phyloP scores from a whole-genome alignment of 2,888 invertebrate species.

The Mechanitis messenoides region DNA sequence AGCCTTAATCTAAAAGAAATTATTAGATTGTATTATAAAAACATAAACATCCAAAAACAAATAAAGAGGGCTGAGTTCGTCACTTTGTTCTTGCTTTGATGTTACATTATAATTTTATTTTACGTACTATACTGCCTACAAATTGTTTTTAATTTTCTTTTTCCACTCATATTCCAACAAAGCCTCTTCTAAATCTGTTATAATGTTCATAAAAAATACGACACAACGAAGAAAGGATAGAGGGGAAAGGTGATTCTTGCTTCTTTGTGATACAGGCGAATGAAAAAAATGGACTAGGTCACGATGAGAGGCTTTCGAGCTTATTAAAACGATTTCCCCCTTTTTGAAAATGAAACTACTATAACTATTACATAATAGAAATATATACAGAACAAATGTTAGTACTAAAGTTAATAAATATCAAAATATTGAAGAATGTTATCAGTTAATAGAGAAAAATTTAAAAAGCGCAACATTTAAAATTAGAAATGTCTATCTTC shows the following conservation, averaged over 20 bases:
- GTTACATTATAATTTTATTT: slow-evolving; percentile 19
- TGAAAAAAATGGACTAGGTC: slow-evolving; percentile 60
- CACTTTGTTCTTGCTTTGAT: slow-evolving; percentile 18
- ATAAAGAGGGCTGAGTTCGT: slow-evolving; percentile 6
- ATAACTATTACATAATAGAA: neutral
- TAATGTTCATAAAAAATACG: slow-evolving; percentile 48
- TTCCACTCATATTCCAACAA: slow-evolving; percentile 41
- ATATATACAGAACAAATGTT: neutral
- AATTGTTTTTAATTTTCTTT: slow-evolving; percentile 40
- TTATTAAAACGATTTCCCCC: slow-evolving; percentile 49
- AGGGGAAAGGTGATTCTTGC: slow-evolving; percentile 43
- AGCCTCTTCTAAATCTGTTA: slow-evolving; percentile 42
- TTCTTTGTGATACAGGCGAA: slow-evolving; percentile 58
- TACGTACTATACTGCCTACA: slow-evolving; percentile 14
- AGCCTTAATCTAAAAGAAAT: neutral
- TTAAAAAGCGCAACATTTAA: too few species aligned
- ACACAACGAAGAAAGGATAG: slow-evolving; percentile 47
- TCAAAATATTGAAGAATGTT: too few species aligned
- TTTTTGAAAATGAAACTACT: slow-evolving; percentile 12
- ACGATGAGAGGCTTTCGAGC: slow-evolving; percentile 55
- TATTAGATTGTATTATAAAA: slow-evolving; percentile 6
- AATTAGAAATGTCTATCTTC: too few species aligned
- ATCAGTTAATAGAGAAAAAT: too few species aligned
- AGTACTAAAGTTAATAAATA: neutral
- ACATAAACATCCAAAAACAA: slow-evolving; percentile 9